Conservation (phyloP, 2,797 vertebrate genomes). For the Remorina albescens region DNA sequence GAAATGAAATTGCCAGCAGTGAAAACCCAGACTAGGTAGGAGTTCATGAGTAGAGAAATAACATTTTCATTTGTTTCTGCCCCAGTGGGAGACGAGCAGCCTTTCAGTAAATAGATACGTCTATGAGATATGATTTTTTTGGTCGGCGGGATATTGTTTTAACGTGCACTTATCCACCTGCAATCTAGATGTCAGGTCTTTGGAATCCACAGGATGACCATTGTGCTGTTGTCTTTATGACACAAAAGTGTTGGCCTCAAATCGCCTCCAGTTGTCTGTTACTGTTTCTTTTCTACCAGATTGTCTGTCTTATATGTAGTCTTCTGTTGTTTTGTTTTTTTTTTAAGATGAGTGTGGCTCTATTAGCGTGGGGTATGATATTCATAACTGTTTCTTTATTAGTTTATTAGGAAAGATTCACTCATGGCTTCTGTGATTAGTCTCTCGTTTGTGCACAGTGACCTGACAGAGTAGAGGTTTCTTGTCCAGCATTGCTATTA, state of each 20-base stretch:
- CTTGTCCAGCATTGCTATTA: slow-evolving; percentile 30
- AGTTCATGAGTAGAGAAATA: slow-evolving; percentile 99
- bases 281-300: slow-evolving; percentile 61
- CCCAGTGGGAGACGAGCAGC: slow-evolving; percentile 96
- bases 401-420: slow-evolving; percentile 53
- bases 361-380: background rate
- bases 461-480: slow-evolving; percentile 8
- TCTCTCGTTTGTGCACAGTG: slow-evolving; percentile 28
- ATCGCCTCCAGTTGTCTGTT: slow-evolving; percentile 76
- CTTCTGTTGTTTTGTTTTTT: no score
- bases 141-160: slow-evolving; percentile 98
- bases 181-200: slow-evolving; percentile 97
- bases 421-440: slow-evolving; percentile 37
- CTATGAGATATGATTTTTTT: slow-evolving; percentile 98
- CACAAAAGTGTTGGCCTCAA: slow-evolving; percentile 86
- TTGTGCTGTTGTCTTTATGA: slow-evolving; percentile 93
- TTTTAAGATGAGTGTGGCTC: background rate
- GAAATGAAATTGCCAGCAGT: slow-evolving; percentile 98
- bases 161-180: slow-evolving; percentile 98
- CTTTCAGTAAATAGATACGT: slow-evolving; percentile 98
- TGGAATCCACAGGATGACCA: slow-evolving; percentile 94
- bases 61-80: slow-evolving; percentile 99
- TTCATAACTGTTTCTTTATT: background rate
- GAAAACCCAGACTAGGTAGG: slow-evolving; percentile 96
- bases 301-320: slow-evolving; percentile 51